Evolutionary conservation across 2,113 vertebrate genomes (phyloP).

Genomic region (Varanus salvator): DNA sequence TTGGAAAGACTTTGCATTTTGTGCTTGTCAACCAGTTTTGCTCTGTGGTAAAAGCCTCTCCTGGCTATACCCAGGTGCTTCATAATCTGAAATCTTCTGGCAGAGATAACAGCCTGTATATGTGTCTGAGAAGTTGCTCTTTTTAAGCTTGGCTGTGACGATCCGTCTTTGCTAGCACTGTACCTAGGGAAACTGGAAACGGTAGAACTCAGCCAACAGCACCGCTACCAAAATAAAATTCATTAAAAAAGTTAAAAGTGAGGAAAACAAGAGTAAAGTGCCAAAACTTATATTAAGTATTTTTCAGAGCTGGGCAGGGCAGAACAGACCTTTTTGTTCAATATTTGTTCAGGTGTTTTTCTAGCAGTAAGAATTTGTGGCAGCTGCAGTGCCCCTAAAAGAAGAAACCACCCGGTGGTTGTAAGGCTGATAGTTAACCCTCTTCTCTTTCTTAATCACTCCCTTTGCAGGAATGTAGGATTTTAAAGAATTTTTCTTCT

Average conservation of each 20-base stretch:
- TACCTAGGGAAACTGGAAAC: slow-evolving; percentile 65
- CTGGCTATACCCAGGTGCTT: neutral
- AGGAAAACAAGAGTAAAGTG: slow-evolving; percentile 67
- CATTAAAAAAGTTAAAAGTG: slow-evolving; percentile 52
- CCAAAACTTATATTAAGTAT: slow-evolving; percentile 64
- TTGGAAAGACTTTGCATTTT: neutral
- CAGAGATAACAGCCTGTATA: slow-evolving; percentile 14
- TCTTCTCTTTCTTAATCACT: slow-evolving; percentile 63
- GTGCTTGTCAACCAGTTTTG: neutral
- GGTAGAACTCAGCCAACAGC: slow-evolving; percentile 63
- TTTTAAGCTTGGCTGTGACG: slow-evolving; percentile 37
- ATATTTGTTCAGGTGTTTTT: slow-evolving; percentile 77
- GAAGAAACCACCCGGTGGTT: slow-evolving; percentile 56
- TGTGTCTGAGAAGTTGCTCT: slow-evolving; percentile 40
- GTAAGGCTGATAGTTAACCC: slow-evolving; percentile 67
- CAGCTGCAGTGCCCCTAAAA: slow-evolving; percentile 61
- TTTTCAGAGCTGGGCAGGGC: slow-evolving; percentile 46
- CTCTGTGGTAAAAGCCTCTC: neutral
- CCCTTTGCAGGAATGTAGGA: slow-evolving; percentile 89
- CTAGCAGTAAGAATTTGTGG: slow-evolving; percentile 63
- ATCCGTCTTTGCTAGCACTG: slow-evolving; percentile 56
- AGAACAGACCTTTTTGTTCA: slow-evolving; percentile 50
- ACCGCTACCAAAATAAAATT: slow-evolving; percentile 33
- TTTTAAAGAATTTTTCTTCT: slow-evolving; percentile 96
- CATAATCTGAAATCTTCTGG: neutral